phyloP scores from a whole-genome alignment of 2,113 vertebrate species.

The Melanerpes formicivorus region DNA sequence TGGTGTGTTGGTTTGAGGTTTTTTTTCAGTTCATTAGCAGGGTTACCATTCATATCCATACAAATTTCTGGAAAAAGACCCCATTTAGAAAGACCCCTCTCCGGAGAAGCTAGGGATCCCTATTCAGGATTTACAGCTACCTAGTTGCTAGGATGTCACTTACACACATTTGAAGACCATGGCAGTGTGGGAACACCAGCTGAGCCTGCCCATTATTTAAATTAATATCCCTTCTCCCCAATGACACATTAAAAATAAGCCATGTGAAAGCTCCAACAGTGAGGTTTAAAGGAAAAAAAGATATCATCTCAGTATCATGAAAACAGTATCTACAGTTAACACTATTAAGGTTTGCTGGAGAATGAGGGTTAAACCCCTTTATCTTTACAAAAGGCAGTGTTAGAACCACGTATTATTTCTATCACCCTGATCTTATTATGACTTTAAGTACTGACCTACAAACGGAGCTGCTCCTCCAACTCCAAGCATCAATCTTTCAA shows the following conservation, averaged over 20 bases:
- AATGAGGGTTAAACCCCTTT: neutral
- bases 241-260: fast-evolving
- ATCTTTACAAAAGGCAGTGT: neutral
- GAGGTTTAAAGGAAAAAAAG: neutral
- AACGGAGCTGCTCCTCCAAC: slow-evolving; percentile 5
- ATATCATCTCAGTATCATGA: neutral
- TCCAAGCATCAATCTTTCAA: neutral
- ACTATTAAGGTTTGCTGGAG: neutral
- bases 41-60: neutral
- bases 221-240: neutral
- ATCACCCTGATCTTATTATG: neutral
- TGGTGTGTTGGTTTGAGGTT: no score
- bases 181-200: neutral
- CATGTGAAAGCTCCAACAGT: neutral
- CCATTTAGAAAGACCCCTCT: no score
- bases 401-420: neutral
- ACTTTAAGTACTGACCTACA: slow-evolving; percentile 29
- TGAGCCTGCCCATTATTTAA: neutral
- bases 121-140: neutral
- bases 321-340: neutral
- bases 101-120: fast-evolving
- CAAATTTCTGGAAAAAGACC: neutral
- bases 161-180: neutral
- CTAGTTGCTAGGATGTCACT: neutral
- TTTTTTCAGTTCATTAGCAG: neutral